These are phyloP conservation scores for Panurus biarmicus DNA, from an alignment of 2,113 vertebrate genomes.

Conservation along the genomic window DNA sequence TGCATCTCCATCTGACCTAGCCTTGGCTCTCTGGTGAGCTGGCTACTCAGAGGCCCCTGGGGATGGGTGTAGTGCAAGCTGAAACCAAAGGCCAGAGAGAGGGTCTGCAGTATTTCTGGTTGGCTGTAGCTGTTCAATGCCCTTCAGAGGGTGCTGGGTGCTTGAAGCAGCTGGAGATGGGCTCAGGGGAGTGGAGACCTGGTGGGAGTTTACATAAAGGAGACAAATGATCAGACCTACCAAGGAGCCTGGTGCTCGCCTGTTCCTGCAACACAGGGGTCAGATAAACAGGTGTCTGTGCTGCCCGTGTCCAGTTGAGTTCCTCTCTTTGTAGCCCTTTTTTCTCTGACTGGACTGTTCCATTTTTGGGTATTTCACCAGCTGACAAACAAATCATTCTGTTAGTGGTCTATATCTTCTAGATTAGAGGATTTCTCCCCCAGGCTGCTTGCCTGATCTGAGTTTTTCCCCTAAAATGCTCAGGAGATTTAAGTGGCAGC, in stretches of 20 bases:
- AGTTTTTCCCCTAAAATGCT: neutral
- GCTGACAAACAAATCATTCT: neutral
- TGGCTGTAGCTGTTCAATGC: neutral
- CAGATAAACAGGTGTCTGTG: neutral
- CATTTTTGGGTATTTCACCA: neutral
- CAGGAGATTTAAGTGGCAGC: neutral
- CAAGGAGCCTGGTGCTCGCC: neutral
- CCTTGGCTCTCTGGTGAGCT: neutral
- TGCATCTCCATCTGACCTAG: neutral
- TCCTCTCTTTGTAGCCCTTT: neutral
- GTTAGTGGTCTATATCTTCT: neutral
- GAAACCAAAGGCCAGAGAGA: neutral
- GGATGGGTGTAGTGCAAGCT: neutral
- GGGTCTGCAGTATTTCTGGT: neutral
- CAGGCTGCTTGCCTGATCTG: neutral
- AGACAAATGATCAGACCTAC: neutral
- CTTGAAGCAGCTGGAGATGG: neutral
- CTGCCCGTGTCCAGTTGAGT: neutral
- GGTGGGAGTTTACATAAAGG: neutral
- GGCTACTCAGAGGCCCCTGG: neutral
- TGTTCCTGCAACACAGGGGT: neutral
- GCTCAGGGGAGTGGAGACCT: neutral
- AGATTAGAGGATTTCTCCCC: neutral
- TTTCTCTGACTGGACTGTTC: neutral
- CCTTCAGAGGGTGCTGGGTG: neutral